Percentiles rank a stretch among this genome's conserved stretches.
Conservation (phyloP, 2,797 vertebrate genomes). For the Anisognathus igniventris region DNA sequence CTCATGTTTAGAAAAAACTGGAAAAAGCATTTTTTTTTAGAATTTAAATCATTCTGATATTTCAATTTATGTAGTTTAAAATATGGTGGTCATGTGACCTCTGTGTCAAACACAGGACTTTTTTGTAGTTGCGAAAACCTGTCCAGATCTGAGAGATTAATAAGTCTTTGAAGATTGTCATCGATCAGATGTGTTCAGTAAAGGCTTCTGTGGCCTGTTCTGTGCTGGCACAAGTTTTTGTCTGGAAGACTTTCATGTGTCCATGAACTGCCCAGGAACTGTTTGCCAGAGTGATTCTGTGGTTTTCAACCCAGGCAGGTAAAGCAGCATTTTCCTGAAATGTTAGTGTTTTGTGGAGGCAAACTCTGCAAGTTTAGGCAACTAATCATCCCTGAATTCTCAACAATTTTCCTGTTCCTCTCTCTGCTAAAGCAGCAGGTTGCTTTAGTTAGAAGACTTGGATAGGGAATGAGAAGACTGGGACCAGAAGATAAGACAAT, state of each 20-base stretch:
- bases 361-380: not conserved
- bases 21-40: rapidly evolving
- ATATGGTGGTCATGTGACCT: not conserved
- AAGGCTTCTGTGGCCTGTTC: not conserved
- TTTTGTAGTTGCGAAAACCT: not conserved
- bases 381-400: not conserved
- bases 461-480: not conserved
- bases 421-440: not conserved
- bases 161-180: not conserved
- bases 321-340: not conserved
- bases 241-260: not conserved
- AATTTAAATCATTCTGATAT: not conserved
- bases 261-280: not conserved
- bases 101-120: not conserved
- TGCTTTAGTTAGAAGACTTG: not conserved
- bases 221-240: not conserved
- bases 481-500: not conserved
- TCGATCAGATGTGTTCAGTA: not conserved
- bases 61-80: not conserved
- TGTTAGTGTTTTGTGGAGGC: not conserved
- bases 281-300: not conserved
- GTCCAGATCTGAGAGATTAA: not conserved
- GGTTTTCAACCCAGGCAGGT: not conserved
- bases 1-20: not conserved
- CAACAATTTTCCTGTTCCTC: not conserved